phyloP scores from a whole-genome alignment of 2,113 vertebrate species.

The Phrynocephalus versicolor region DNA sequence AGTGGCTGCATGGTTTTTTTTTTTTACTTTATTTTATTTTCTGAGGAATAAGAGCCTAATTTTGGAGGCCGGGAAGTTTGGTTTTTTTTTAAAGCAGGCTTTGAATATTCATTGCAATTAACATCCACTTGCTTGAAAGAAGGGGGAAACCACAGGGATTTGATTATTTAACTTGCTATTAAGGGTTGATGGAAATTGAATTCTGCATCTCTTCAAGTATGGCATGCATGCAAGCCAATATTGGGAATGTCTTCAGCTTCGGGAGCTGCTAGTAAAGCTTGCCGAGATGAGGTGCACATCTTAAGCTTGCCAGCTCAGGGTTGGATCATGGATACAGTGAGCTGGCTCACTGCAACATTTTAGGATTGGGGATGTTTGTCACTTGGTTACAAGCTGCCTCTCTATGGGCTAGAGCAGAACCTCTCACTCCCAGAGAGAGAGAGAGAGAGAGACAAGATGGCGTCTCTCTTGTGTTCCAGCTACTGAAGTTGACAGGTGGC shows the following conservation, averaged over 20 bases:
- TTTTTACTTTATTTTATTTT: slow-evolving; percentile 64
- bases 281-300: background rate
- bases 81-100: slow-evolving; percentile 38
- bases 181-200: slow-evolving; percentile 7
- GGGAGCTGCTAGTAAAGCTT: background rate
- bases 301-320: background rate
- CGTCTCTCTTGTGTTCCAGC: no score
- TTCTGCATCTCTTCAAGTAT: slow-evolving; percentile 1
- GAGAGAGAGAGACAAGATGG: no score
- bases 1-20: slow-evolving; percentile 38
- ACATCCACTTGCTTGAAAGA: slow-evolving; percentile 40
- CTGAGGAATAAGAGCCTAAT: slow-evolving; percentile 46
- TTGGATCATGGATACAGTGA: no score
- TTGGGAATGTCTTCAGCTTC: background rate
- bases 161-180: background rate
- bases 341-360: no score
- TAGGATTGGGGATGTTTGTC: no score
- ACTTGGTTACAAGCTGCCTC: no score
- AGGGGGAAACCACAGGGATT: slow-evolving; percentile 34
- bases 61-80: slow-evolving; percentile 45
- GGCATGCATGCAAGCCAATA: background rate
- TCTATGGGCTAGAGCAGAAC: no score
- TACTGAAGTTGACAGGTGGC: no score
- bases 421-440: no score
- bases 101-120: slow-evolving; percentile 18